Conservation (phyloP, 1,140 invertebrate species). For the Copidosoma floridanum region DNA sequence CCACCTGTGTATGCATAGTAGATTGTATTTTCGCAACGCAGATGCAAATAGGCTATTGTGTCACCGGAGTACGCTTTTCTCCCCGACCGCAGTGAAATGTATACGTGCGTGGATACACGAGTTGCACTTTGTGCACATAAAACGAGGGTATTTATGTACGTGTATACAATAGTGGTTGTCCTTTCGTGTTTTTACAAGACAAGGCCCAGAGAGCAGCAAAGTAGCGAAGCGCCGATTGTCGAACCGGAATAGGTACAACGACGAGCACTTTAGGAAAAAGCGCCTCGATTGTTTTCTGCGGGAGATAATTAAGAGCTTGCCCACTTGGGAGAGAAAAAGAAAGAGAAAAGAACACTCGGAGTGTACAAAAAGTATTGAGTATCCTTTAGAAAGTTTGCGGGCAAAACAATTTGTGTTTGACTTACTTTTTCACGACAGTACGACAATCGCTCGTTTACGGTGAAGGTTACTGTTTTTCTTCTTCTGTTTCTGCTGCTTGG, state of each 20-base stretch:
- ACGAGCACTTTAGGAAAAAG: conserved; percentile 21
- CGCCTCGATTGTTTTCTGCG: conserved; percentile 4
- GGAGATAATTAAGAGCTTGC: conserved; percentile 19
- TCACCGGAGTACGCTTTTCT: conserved; percentile 9
- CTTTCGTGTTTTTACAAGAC: conserved; percentile 12
- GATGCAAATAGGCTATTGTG: conserved; percentile 24
- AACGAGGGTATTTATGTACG: conserved; percentile 19
- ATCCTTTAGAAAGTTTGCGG: conserved; percentile 16
- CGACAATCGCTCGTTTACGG: no score
- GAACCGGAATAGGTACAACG: conserved; percentile 14
- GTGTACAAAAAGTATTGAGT: no score
- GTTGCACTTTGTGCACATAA: no score
- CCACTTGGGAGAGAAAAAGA: background rate
- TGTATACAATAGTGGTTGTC: background rate
- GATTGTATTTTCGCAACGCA: conserved; percentile 17
- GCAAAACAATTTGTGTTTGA: no score
- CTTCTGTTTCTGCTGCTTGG: no score
- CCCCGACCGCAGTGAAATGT: no score
- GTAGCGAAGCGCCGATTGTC: conserved; percentile 2
- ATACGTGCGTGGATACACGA: no score
- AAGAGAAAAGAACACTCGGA: no score
- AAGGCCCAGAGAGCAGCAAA: no score
- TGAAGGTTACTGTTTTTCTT: no score
- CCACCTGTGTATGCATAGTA: no score
- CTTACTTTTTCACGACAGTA: no score